Conservation (phyloP, 2,797 vertebrate genomes). For the Busarellus nigricollis region DNA sequence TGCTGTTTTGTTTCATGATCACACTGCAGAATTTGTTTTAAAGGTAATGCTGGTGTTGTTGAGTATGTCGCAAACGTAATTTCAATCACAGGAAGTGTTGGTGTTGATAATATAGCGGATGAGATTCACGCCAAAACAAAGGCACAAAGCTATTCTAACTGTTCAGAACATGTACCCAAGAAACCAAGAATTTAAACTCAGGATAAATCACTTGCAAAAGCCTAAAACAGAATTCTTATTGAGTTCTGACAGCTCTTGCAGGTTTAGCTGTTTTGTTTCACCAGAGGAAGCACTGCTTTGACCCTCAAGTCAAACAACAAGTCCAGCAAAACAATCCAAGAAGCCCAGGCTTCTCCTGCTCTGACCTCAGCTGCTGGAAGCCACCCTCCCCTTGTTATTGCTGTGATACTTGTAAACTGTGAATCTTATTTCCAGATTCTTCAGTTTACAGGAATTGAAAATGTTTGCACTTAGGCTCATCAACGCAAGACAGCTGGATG, state of each 20-base stretch:
- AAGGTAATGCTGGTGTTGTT: neutral
- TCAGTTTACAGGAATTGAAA: neutral
- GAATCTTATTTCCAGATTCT: neutral
- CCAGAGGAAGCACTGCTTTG: neutral
- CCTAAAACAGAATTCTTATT: neutral
- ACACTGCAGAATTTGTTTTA: neutral
- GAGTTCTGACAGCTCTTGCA: neutral
- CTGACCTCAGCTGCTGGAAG: neutral
- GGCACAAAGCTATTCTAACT: neutral
- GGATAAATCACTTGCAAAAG: neutral
- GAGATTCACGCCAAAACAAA: conserved; percentile 21
- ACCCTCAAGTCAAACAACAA: neutral
- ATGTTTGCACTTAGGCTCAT: neutral
- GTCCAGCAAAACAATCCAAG: neutral
- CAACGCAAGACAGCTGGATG: neutral
- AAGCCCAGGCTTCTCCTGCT: neutral
- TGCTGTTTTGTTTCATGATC: conserved; percentile 13
- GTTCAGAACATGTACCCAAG: neutral
- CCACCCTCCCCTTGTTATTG: neutral
- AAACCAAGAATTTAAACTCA: neutral
- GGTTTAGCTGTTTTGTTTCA: neutral
- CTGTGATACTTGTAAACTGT: neutral
- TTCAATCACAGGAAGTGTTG: conserved; percentile 40
- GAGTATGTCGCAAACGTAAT: neutral
- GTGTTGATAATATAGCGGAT: neutral